phyloP scores from a whole-genome alignment of 2,113 vertebrate genomes.

The Macroglossus sobrinus region DNA sequence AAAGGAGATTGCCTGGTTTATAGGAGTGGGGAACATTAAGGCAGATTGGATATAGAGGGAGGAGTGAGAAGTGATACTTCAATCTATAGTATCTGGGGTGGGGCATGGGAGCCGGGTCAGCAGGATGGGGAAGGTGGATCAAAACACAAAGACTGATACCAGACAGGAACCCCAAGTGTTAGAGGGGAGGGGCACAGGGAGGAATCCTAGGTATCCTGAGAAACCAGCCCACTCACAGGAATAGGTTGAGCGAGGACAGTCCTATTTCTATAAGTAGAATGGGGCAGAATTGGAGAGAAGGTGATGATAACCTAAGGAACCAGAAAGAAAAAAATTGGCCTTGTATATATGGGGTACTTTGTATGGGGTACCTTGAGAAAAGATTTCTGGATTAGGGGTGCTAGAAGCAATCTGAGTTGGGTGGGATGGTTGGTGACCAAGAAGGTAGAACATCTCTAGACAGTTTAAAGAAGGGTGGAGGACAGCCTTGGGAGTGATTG shows the following conservation, averaged over 20 bases:
- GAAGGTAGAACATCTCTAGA: neutral
- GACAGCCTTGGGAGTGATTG: neutral
- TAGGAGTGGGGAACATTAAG: neutral
- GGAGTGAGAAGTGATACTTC: neutral
- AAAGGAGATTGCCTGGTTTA: neutral
- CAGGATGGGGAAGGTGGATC: neutral
- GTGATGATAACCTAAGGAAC: neutral
- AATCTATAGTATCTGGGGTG: neutral
- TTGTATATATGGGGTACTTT: neutral
- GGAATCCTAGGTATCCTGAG: slow-evolving; percentile 24
- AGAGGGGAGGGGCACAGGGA: neutral
- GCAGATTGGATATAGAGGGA: neutral
- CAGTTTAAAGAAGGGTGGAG: neutral
- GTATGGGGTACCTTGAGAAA: neutral
- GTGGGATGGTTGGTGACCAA: neutral
- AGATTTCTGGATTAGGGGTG: neutral
- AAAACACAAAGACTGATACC: slow-evolving; percentile 9
- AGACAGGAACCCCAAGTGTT: neutral
- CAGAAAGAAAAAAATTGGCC: neutral
- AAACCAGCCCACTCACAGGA: slow-evolving; percentile 25
- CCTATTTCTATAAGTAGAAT: neutral
- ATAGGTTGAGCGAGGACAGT: neutral
- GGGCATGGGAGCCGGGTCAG: neutral
- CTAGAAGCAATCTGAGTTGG: neutral
- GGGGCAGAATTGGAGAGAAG: neutral